Conservation (phyloP, 1,140 invertebrate species). For the Mactra quadrangularis region DNA sequence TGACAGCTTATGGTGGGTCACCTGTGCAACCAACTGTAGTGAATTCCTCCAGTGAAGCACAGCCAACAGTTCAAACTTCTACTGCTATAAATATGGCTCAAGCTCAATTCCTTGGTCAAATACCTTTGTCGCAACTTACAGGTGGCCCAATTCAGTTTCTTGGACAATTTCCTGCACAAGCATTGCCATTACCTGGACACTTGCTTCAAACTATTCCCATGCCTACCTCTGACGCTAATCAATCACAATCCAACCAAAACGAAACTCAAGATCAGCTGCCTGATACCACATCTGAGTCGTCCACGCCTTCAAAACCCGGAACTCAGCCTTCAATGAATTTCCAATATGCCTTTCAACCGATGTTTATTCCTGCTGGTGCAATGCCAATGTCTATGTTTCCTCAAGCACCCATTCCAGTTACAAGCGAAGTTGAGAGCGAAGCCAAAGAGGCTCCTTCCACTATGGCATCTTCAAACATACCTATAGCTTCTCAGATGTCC, state of each 20-base stretch:
- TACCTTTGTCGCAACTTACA: conserved; percentile 38
- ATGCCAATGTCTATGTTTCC: not conserved
- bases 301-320: not conserved
- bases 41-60: not conserved
- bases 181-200: conserved; percentile 40
- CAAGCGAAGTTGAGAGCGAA: not conserved
- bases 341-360: conserved; percentile 41
- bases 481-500: not conserved
- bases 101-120: conserved; percentile 45
- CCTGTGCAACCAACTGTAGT: not conserved
- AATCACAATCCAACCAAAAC: not conserved
- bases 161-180: conserved; percentile 54
- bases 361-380: conserved; percentile 35
- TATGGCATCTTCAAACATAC: not conserved
- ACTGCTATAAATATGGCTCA: conserved; percentile 39
- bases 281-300: not conserved
- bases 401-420: not conserved
- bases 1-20: conserved; percentile 6
- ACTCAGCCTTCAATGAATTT: not conserved
- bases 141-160: conserved; percentile 49
- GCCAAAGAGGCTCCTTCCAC: not conserved
- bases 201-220: conserved; percentile 10
- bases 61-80: not conserved
- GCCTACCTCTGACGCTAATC: not conserved
- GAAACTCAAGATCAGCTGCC: not conserved